Conservation (phyloP, 2,113 vertebrate species). For the Antechinus flavipes region DNA sequence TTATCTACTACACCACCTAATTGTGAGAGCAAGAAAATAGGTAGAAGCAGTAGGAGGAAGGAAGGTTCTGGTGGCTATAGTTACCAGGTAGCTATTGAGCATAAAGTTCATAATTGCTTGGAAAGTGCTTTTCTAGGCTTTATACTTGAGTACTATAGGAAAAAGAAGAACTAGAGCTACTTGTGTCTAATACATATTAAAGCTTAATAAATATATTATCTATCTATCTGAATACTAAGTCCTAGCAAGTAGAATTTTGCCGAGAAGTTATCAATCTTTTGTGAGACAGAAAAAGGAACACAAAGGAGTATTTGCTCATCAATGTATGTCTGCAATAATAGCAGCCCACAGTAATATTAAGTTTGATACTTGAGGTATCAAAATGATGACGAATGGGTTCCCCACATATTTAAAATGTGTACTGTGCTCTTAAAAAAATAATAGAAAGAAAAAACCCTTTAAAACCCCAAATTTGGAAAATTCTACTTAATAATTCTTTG, state of each 20-base stretch:
- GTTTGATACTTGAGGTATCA: neutral
- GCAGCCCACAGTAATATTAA: neutral
- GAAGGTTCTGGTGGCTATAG: neutral
- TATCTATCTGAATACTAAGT: neutral
- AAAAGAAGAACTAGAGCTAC: neutral
- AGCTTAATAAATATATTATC: neutral
- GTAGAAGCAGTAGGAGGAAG: neutral
- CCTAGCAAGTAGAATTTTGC: neutral
- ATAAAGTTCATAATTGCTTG: neutral
- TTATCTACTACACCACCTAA: neutral
- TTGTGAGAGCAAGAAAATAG: neutral
- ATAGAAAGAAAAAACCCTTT: slow-evolving; percentile 38
- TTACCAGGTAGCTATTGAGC: neutral
- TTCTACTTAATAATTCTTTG: neutral
- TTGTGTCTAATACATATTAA: neutral
- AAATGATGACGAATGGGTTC: neutral
- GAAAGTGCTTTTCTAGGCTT: neutral
- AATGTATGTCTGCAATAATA: neutral
- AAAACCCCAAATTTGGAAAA: neutral
- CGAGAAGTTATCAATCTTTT: neutral
- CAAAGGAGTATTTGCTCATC: neutral
- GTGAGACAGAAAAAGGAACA: neutral
- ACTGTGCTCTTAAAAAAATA: neutral
- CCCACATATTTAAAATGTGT: neutral
- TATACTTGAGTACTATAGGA: neutral